Evolutionary conservation across 2,113 vertebrate genomes (phyloP).

Genomic region (Tricholaema leucomelas): DNA sequence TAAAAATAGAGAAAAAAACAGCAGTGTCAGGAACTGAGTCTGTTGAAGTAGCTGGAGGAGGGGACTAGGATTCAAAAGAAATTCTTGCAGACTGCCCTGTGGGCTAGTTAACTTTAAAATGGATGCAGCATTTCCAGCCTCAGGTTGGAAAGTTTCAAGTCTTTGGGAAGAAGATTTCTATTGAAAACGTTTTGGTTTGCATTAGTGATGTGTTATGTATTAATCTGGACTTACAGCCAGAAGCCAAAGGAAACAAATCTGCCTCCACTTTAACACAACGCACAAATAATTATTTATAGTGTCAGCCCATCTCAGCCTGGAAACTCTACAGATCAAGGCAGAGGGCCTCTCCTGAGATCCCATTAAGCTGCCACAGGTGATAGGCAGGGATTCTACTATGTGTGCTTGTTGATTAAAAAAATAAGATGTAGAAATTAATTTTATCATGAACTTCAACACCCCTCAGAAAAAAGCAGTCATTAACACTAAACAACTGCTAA

Average conservation of each 20-base stretch:
- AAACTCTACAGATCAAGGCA: background rate
- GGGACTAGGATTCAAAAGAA: background rate
- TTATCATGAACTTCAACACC: background rate
- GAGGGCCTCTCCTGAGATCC: constrained; percentile 7
- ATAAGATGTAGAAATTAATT: constrained; percentile 1
- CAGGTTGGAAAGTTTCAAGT: background rate
- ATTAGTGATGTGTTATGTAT: background rate
- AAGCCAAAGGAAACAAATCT: background rate
- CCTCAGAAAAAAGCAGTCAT: background rate
- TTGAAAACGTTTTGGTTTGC: background rate
- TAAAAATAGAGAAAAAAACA: background rate
- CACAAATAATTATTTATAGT: background rate
- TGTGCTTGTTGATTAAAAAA: background rate
- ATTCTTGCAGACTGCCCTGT: background rate
- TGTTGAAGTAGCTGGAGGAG: background rate
- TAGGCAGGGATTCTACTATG: background rate
- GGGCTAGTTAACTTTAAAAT: background rate
- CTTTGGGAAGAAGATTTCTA: background rate
- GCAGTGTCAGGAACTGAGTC: background rate
- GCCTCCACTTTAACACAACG: background rate
- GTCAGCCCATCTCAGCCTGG: background rate
- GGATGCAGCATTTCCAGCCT: background rate
- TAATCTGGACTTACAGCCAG: background rate
- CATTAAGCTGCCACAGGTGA: background rate
- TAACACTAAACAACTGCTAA: background rate